These are phyloP conservation scores for Eristalis arbustorum DNA, from an alignment of 2,888 invertebrate species.

Conservation along the genomic window DNA sequence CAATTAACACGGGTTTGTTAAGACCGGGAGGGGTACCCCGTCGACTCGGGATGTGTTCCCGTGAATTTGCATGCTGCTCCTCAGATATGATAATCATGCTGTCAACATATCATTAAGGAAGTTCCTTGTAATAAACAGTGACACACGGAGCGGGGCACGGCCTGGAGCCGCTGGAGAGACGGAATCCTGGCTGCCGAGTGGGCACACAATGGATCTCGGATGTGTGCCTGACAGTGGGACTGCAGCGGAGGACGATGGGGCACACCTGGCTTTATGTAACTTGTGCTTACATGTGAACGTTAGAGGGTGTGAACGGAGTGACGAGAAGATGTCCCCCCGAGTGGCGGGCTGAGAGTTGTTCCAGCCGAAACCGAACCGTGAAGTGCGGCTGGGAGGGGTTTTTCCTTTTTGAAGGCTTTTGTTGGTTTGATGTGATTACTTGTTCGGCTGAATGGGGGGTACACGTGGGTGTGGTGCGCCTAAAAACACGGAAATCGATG, in stretches of 20 bases:
- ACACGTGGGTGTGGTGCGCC: neutral
- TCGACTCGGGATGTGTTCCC: conserved; percentile 28
- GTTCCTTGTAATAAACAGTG: conserved; percentile 57
- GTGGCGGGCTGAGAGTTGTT: neutral
- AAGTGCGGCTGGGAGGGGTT: neutral
- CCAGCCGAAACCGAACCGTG: neutral
- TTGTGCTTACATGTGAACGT: conserved; percentile 29
- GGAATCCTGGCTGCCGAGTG: conserved; percentile 5
- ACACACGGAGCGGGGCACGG: conserved; percentile 30
- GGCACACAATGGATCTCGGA: conserved; percentile 40
- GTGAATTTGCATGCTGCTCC: conserved; percentile 58
- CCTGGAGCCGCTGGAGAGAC: neutral
- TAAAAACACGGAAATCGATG: no score
- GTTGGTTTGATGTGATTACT: neutral
- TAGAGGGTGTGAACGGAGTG: neutral
- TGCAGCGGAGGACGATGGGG: neutral
- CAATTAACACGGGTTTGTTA: conserved; percentile 56
- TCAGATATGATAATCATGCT: conserved; percentile 64
- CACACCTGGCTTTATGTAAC: conserved; percentile 52
- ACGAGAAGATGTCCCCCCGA: neutral
- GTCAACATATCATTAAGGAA: conserved; percentile 67
- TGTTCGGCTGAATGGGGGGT: neutral
- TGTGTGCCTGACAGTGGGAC: conserved; percentile 27
- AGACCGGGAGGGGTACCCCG: conserved; percentile 13
- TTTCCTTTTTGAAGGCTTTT: neutral